These are phyloP conservation scores for Trichogramma dendrolimi DNA, from an alignment of 2,888 invertebrate genomes.

Conservation along the genomic window DNA sequence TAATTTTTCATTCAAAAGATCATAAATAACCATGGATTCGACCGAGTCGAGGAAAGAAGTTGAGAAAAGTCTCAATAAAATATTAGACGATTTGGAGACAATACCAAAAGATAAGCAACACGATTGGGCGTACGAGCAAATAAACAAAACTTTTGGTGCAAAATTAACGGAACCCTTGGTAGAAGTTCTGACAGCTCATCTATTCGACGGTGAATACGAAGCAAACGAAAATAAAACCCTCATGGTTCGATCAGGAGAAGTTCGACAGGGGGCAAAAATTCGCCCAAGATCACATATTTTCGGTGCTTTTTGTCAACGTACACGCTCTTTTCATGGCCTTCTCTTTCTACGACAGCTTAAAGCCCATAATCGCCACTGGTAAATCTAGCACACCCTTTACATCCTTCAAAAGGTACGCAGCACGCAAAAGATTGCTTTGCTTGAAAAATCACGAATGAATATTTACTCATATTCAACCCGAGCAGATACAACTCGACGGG, in stretches of 20 bases:
- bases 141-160: neutral
- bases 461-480: too few relatives aligned
- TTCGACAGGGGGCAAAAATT: slow-evolving; percentile 53
- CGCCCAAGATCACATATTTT: slow-evolving; percentile 47
- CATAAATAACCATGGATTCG: too few relatives aligned
- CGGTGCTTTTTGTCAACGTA: slow-evolving; percentile 46
- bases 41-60: too few relatives aligned
- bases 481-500: slow-evolving; percentile 53
- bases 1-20: too few relatives aligned
- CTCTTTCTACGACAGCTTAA: slow-evolving; percentile 48
- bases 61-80: too few relatives aligned
- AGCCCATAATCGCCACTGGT: slow-evolving; percentile 53
- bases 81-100: too few relatives aligned
- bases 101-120: too few relatives aligned
- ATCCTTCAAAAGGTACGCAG: slow-evolving; percentile 45
- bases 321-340: slow-evolving; percentile 50
- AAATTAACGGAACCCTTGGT: slow-evolving; percentile 9
- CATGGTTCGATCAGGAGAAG: slow-evolving; percentile 52
- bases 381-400: slow-evolving; percentile 53
- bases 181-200: slow-evolving; percentile 2
- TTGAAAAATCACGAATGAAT: too few relatives aligned
- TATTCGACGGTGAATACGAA: slow-evolving; percentile 36
- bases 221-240: slow-evolving; percentile 40
- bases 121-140: neutral
- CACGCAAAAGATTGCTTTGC: too few relatives aligned